Conservation (phyloP, 2,888 invertebrate species). For the Hydroisotoma schaefferi region DNA sequence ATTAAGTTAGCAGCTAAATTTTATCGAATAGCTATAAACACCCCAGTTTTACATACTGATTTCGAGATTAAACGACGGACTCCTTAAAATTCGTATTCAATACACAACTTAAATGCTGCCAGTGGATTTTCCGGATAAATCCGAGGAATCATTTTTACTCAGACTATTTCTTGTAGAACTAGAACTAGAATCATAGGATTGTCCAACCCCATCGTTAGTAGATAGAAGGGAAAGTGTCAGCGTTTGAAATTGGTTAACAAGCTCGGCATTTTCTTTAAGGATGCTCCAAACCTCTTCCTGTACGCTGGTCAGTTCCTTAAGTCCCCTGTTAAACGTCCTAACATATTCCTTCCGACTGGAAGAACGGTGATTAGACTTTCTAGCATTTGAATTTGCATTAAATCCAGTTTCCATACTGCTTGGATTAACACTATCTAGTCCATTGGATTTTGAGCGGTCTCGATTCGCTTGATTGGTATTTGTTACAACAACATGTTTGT, state of each 20-base stretch:
- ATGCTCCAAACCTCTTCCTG: slow-evolving; percentile 54
- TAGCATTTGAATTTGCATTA: slow-evolving; percentile 18
- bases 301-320: slow-evolving; percentile 50
- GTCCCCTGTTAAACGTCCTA: slow-evolving; percentile 46
- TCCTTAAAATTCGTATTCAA: too few relatives aligned
- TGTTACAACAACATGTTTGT: slow-evolving; percentile 15
- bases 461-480: slow-evolving; percentile 6
- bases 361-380: slow-evolving; percentile 29
- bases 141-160: slow-evolving; percentile 38
- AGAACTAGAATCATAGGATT: slow-evolving; percentile 32
- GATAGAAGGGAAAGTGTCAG: slow-evolving; percentile 48
- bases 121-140: slow-evolving; percentile 36
- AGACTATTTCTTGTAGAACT: slow-evolving; percentile 34
- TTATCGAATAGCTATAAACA: too few relatives aligned
- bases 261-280: slow-evolving; percentile 53
- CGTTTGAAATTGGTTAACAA: slow-evolving; percentile 53
- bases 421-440: slow-evolving; percentile 12
- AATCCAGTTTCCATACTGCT: slow-evolving; percentile 32
- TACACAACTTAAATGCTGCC: slow-evolving; percentile 37
- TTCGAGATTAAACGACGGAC: too few relatives aligned
- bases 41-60: too few relatives aligned
- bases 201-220: slow-evolving; percentile 33
- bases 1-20: too few relatives aligned
- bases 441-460: slow-evolving; percentile 17
- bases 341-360: slow-evolving; percentile 41